Conservation (phyloP, 2,888 invertebrate species). For the Hyposoter dolosus region DNA sequence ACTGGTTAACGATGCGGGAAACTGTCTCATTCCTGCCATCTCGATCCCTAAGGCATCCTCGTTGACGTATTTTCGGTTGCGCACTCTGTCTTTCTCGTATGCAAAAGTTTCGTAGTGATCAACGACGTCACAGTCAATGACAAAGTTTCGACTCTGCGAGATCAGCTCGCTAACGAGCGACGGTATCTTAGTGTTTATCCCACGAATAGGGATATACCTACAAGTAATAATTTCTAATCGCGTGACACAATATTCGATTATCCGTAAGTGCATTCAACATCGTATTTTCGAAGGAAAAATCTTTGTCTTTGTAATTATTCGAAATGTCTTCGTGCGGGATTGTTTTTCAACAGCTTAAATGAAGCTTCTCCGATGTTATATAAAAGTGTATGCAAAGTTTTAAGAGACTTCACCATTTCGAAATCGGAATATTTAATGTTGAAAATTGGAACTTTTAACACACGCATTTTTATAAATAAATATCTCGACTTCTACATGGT, state of each 20-base stretch:
- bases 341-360: no score
- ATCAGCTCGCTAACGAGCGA: background rate
- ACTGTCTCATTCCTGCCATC: conserved; percentile 15
- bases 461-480: no score
- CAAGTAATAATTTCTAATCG: background rate
- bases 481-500: no score
- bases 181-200: background rate
- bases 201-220: background rate
- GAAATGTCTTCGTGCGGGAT: background rate
- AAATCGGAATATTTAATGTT: no score
- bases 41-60: conserved; percentile 35
- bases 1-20: conserved; percentile 56
- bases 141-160: background rate
- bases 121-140: conserved; percentile 6
- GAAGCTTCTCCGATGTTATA: no score
- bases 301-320: background rate
- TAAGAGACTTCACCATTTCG: no score
- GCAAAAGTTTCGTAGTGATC: conserved; percentile 6
- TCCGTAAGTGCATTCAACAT: background rate
- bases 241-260: background rate
- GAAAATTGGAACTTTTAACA: no score
- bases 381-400: no score
- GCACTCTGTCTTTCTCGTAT: background rate
- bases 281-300: no score
- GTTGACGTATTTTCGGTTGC: conserved; percentile 51